Evolutionary conservation across 2,797 vertebrate species (phyloP), one percentile per base, ranked within the genome.

Genomic region (Gadopsis marmoratus): DNA sequence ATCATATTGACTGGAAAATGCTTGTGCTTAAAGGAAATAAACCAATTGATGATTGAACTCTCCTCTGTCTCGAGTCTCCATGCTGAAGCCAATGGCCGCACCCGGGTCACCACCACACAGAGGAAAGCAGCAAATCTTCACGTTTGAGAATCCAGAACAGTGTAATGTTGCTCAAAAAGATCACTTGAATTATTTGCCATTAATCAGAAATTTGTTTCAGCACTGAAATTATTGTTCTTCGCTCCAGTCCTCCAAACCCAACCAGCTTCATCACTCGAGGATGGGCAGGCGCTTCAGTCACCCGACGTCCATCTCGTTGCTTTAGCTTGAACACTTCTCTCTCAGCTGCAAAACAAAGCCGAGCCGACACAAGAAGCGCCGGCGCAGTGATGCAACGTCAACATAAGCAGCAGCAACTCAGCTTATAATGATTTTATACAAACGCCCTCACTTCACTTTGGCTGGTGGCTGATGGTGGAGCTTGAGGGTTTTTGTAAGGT

Each of bases 341-440:
- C 74, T 55, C 4, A 23, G 60, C 45, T 39, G 50, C 21, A 56
- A 45, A 47, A 81, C 69, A 83, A 74, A 80, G 56, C 58, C 50
- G 53, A 54, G 7, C 4, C 53, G 41, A 26, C 7, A 3, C 33
- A 7, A 39, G 26, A 16, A 50, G 68, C 39, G 31, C 14, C 74
- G 5, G 48, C 5, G 26, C 58, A 35, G 60, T 91, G 89, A 92
- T 87, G 89, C 86, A 91, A 91, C 78, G 50, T 41, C 71, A 58
- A 60, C 45, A 77, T 35, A 21, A 81, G 58, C 76, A 43, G 82
- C 62, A n/a, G 80, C 61, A 86, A 86, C 65, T 66, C 71, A 1
- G 19, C 65, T 35, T 2, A 3, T 67, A 33, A 74, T 51, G 50
- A 64, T 45, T 77, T 85, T 12, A 48, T 2, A 73, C 69, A 62